Conservation (phyloP, 2,797 vertebrate species). For the Phaenicophaeus curvirostris region DNA sequence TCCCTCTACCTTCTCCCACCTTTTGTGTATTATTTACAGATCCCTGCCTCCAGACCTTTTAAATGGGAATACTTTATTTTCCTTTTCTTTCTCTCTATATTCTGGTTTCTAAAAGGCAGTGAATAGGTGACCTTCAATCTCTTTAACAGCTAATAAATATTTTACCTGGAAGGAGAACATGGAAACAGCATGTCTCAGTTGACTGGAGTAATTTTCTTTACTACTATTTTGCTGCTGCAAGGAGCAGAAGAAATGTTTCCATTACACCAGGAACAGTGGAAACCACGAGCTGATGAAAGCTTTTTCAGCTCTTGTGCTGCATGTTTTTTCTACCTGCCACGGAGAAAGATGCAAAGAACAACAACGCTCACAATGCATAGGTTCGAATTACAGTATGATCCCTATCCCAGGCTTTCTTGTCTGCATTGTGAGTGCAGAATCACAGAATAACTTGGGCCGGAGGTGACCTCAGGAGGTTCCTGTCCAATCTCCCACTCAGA, state of each 20-base stretch:
- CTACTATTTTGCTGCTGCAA: constrained; percentile 20
- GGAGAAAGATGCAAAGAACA: background rate
- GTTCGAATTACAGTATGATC: background rate
- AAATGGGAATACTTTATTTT: background rate
- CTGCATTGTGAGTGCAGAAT: background rate
- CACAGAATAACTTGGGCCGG: background rate
- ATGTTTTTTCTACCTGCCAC: background rate
- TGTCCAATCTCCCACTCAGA: background rate
- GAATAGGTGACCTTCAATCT: background rate
- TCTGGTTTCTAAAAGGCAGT: background rate
- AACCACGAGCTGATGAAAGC: background rate
- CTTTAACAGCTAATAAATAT: constrained; percentile 40
- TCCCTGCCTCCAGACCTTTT: background rate
- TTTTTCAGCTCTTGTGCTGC: background rate
- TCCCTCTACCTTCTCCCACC: background rate
- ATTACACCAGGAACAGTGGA: background rate
- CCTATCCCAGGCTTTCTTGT: background rate
- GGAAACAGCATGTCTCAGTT: background rate
- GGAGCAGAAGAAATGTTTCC: constrained; percentile 12
- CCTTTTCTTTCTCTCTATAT: background rate
- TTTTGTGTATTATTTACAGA: background rate
- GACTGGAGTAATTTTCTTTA: constrained; percentile 9
- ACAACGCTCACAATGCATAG: background rate
- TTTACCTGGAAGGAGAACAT: background rate
- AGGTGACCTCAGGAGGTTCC: background rate